Percentiles rank a stretch among this genome's conserved stretches.
Conservation (phyloP, 2,113 vertebrate species). For the Istiophorus platypterus region DNA sequence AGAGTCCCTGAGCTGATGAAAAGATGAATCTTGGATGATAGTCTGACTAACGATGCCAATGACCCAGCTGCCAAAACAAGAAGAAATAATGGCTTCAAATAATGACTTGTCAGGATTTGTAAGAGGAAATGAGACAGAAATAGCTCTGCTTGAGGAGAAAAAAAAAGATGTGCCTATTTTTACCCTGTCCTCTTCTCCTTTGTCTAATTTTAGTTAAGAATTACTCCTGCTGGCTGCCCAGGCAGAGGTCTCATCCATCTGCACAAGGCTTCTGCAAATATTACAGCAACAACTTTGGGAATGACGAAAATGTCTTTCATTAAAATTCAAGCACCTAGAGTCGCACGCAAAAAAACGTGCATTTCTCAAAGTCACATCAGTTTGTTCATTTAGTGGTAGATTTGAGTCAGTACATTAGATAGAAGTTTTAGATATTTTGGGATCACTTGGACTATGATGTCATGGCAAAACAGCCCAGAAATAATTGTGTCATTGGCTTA, state of each 20-base stretch:
- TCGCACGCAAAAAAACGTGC: not conserved
- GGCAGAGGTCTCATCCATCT: constrained; percentile 48
- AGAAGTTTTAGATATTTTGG: constrained; percentile 43
- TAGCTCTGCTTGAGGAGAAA: constrained; percentile 46
- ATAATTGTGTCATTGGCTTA: constrained; percentile 67
- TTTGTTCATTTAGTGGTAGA: constrained; percentile 27
- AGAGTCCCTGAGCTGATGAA: constrained; percentile 10
- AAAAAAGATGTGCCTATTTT: constrained; percentile 65
- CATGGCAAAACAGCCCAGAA: constrained; percentile 23
- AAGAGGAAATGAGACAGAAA: constrained; percentile 70
- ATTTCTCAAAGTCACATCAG: constrained; percentile 37
- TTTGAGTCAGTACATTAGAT: not conserved
- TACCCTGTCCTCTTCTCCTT: constrained; percentile 57
- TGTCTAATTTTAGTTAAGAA: constrained; percentile 74
- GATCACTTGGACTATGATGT: constrained; percentile 28
- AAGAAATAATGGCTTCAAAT: constrained; percentile 65
- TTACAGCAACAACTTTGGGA: constrained; percentile 14
- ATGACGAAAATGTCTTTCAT: constrained; percentile 15
- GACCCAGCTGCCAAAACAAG: constrained; percentile 69
- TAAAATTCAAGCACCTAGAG: constrained; percentile 22
- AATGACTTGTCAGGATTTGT: constrained; percentile 71
- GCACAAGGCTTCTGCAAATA: constrained; percentile 26
- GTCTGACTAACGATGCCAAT: constrained; percentile 50
- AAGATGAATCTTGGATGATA: constrained; percentile 55
- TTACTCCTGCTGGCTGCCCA: constrained; percentile 46